Evolutionary conservation across 2,113 vertebrate species (phyloP).

Genomic region (Notothenia rossii): DNA sequence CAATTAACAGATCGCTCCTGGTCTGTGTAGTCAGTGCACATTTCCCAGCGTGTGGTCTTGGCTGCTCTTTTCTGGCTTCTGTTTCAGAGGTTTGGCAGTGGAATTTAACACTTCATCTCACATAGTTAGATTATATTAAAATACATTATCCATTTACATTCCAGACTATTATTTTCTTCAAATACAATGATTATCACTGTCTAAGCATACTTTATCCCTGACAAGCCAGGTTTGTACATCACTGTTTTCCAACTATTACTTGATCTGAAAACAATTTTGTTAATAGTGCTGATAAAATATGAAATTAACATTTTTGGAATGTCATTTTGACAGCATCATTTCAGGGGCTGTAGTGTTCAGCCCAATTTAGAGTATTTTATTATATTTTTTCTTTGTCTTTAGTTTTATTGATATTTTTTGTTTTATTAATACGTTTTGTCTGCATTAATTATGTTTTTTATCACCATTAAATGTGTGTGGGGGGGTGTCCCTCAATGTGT

Average conservation of each 20-base stretch:
- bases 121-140: background rate
- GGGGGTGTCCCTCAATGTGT: no score
- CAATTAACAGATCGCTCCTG: slow-evolving; percentile 73
- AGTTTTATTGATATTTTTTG: no score
- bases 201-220: background rate
- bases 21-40: slow-evolving; percentile 18
- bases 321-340: background rate
- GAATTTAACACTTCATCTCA: slow-evolving; percentile 11
- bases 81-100: background rate
- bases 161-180: background rate
- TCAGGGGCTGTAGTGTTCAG: no score
- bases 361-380: background rate
- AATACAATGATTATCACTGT: background rate
- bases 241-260: background rate
- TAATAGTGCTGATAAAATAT: no score
- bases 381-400: no score
- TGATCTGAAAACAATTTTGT: background rate
- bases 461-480: no score
- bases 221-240: background rate
- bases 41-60: slow-evolving; percentile 50
- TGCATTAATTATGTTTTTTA: no score
- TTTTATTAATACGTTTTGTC: no score
- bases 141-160: background rate
- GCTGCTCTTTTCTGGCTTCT: slow-evolving; percentile 57
- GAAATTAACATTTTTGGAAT: background rate